These are phyloP conservation scores for Artibeus jamaicensis DNA, from an alignment of 2,797 vertebrate species.

Conservation along the genomic window DNA sequence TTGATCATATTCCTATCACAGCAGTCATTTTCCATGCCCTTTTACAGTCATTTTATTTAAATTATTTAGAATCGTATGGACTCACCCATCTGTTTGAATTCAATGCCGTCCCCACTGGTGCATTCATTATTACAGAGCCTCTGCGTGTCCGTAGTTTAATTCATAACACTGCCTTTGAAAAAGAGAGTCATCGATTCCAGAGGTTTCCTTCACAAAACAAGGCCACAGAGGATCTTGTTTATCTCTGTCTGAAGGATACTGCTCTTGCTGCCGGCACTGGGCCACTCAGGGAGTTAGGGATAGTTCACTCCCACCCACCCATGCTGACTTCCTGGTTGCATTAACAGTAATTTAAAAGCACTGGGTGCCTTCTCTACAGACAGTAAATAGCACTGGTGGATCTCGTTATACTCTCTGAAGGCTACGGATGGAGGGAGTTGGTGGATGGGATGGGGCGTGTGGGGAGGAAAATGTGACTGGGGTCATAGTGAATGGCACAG, in stretches of 20 bases:
- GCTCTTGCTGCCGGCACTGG: not conserved
- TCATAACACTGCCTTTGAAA: not conserved
- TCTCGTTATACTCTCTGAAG: not conserved
- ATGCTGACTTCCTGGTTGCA: not conserved
- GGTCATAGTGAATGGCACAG: not conserved
- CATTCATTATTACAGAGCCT: not conserved
- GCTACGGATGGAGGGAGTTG: not conserved
- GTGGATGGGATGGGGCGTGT: not conserved
- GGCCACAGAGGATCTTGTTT: not conserved
- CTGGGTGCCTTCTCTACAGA: not conserved
- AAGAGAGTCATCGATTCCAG: not conserved
- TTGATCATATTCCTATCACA: not conserved
- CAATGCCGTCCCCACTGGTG: not conserved
- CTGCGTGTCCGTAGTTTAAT: not conserved
- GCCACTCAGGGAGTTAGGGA: not conserved
- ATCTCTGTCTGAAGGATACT: not conserved
- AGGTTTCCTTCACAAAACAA: slow-evolving; percentile 6
- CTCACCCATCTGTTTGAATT: not conserved
- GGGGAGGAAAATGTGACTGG: not conserved
- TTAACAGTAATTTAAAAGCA: not conserved
- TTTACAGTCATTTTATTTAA: slow-evolving; percentile 28
- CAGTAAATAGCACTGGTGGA: not conserved
- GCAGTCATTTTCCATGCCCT: not conserved
- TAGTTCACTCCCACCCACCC: not conserved
- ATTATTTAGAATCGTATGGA: not conserved